These are phyloP conservation scores for Meloe dianella DNA, from an alignment of 2,888 invertebrate genomes.

Conservation along the genomic window DNA sequence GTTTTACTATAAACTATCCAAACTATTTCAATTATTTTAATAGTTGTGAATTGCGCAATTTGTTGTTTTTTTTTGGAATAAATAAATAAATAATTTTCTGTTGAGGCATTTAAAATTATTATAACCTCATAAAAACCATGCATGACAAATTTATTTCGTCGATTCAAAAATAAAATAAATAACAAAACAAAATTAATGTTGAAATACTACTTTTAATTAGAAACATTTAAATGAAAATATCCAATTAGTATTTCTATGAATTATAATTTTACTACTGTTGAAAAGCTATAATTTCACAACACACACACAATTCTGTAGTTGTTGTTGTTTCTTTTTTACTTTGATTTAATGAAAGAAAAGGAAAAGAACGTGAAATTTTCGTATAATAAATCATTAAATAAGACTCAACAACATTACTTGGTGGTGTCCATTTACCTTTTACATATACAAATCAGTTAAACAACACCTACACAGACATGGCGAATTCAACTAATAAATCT, in stretches of 20 bases:
- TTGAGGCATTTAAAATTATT: not conserved
- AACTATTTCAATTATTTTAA: not conserved
- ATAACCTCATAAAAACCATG: not conserved
- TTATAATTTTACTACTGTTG: not conserved
- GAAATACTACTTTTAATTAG: not conserved
- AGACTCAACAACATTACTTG: constrained; percentile 15
- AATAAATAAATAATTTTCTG: not conserved
- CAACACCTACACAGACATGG: not conserved
- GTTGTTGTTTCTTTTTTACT: too few species aligned
- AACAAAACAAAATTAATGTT: not conserved
- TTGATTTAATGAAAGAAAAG: not conserved
- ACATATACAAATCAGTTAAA: constrained; percentile 1
- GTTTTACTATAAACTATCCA: too few species aligned
- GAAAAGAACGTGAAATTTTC: not conserved
- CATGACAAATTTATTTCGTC: not conserved
- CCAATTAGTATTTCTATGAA: not conserved
- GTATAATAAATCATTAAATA: not conserved
- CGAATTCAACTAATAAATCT: not conserved
- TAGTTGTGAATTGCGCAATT: not conserved
- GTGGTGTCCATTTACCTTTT: not conserved
- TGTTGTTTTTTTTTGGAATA: not conserved
- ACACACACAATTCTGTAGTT: not conserved
- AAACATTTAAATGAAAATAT: not conserved
- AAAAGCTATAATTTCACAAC: not conserved
- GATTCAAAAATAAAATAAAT: not conserved